Conservation (phyloP, 2,797 vertebrate species). For the Salmo trutta region DNA sequence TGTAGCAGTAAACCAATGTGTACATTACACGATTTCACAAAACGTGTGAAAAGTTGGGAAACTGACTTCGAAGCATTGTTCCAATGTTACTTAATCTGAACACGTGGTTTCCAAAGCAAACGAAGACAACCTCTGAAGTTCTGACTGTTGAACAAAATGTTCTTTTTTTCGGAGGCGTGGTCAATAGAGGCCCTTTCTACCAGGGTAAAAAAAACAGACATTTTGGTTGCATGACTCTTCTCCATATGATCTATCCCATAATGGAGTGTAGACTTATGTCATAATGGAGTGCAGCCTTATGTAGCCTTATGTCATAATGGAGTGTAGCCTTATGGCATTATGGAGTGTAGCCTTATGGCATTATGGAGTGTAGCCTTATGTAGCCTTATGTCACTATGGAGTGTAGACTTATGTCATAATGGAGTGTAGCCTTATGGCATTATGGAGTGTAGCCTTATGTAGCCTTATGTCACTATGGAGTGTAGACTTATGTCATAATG, state of each 20-base stretch:
- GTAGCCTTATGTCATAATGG: too few relatives aligned
- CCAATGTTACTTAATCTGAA: conserved; percentile 63
- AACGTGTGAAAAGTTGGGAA: conserved; percentile 52
- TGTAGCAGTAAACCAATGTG: not conserved
- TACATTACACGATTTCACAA: conserved; percentile 18
- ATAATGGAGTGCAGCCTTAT: too few relatives aligned
- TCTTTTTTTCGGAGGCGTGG: conserved; percentile 69
- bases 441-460: too few relatives aligned
- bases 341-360: too few relatives aligned
- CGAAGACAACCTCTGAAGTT: conserved; percentile 63
- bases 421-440: too few relatives aligned
- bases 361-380: too few relatives aligned
- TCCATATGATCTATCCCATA: not conserved
- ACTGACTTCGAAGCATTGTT: conserved; percentile 54
- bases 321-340: too few relatives aligned
- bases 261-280: not conserved
- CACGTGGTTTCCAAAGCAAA: conserved; percentile 65
- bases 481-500: too few relatives aligned
- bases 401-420: too few relatives aligned
- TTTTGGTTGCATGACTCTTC: conserved; percentile 27
- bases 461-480: too few relatives aligned
- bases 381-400: too few relatives aligned
- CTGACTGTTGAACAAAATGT: conserved; percentile 74
- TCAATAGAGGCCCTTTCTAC: conserved; percentile 54
- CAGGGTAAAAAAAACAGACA: conserved; percentile 41